A percentile compares a stretch with the other conserved stretches of the same genome.
Conservation (phyloP, 2,888 invertebrate genomes). For the Amblyteles armatorius region DNA sequence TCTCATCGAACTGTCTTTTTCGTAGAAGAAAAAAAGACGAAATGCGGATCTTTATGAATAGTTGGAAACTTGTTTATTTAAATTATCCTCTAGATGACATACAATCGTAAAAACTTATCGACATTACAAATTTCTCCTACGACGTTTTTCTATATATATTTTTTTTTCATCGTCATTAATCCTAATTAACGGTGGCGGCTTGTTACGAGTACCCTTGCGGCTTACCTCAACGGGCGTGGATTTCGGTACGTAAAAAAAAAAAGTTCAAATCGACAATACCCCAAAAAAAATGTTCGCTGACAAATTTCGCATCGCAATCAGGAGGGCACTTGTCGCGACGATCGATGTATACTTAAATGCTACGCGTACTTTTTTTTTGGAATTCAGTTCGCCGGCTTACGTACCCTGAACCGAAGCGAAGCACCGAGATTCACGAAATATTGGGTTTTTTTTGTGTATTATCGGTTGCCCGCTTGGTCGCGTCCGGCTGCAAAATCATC, state of each 20-base stretch:
- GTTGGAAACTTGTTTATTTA: slow-evolving; percentile 75
- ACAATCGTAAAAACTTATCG: slow-evolving; percentile 78
- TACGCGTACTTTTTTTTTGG: slow-evolving; percentile 19
- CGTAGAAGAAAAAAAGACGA: background rate
- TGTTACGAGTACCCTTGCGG: slow-evolving; percentile 7
- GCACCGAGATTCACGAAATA: slow-evolving; percentile 39
- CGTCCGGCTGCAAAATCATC: slow-evolving; percentile 58
- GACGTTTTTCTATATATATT: slow-evolving; percentile 61
- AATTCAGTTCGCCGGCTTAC: slow-evolving; percentile 54
- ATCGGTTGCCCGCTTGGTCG: slow-evolving; percentile 51
- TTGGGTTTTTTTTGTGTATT: slow-evolving; percentile 1
- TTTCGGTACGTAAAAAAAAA: slow-evolving; percentile 26
- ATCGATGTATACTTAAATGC: slow-evolving; percentile 22
- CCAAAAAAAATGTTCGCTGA: background rate
- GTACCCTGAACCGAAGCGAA: slow-evolving; percentile 64
- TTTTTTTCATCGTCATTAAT: slow-evolving; percentile 21
- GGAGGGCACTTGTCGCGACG: slow-evolving; percentile 8
- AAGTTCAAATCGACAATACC: background rate
- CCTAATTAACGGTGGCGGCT: slow-evolving; percentile 33
- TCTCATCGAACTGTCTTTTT: background rate
- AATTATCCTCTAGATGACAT: slow-evolving; percentile 72
- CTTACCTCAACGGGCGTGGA: background rate
- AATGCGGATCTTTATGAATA: slow-evolving; percentile 63
- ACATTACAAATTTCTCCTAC: slow-evolving; percentile 75
- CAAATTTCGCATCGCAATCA: slow-evolving; percentile 16